A percentile compares a stretch with the other conserved stretches of the same genome.
These are phyloP conservation scores for Zaprionus bogoriensis DNA, from an alignment of 2,888 invertebrate genomes.

Conservation along the genomic window DNA sequence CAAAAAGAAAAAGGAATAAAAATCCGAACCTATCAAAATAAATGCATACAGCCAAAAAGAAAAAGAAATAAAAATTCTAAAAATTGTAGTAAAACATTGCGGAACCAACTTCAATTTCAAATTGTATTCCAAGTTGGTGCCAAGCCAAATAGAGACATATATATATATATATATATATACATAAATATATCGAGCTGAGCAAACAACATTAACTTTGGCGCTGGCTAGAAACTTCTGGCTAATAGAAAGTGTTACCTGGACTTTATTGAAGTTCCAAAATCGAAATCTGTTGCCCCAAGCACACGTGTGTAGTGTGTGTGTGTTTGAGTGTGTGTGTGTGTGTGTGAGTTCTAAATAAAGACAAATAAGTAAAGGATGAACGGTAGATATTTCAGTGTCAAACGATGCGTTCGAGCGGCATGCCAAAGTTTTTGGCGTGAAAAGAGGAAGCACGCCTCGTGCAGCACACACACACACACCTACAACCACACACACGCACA, in stretches of 20 bases:
- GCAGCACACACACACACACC: constrained; percentile 1
- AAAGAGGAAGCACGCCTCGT: constrained; percentile 38
- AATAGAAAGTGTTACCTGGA: not conserved
- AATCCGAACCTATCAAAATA: too few relatives aligned
- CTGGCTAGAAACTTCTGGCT: too few relatives aligned
- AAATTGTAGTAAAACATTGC: too few relatives aligned
- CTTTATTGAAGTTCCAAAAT: not conserved
- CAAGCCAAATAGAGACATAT: too few relatives aligned
- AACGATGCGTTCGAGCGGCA: constrained; percentile 31
- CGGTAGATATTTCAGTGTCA: constrained; percentile 47
- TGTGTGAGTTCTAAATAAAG: constrained; percentile 21
- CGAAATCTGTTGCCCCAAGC: not conserved
- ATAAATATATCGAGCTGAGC: too few relatives aligned
- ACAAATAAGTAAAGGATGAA: constrained; percentile 23
- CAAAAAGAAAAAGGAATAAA: too few relatives aligned
- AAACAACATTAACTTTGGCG: too few relatives aligned
- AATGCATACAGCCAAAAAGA: too few relatives aligned
- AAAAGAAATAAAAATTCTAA: too few relatives aligned
- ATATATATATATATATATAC: too few relatives aligned
- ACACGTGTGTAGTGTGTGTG: not conserved
- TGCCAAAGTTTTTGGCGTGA: constrained; percentile 35
- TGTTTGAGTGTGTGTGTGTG: constrained; percentile 12
- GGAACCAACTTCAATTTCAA: too few relatives aligned
- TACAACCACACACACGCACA: not conserved
- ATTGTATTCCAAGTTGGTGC: too few relatives aligned